Evolutionary conservation across 2,797 vertebrate species (phyloP).

Genomic region (Peromyscus attwateri): DNA sequence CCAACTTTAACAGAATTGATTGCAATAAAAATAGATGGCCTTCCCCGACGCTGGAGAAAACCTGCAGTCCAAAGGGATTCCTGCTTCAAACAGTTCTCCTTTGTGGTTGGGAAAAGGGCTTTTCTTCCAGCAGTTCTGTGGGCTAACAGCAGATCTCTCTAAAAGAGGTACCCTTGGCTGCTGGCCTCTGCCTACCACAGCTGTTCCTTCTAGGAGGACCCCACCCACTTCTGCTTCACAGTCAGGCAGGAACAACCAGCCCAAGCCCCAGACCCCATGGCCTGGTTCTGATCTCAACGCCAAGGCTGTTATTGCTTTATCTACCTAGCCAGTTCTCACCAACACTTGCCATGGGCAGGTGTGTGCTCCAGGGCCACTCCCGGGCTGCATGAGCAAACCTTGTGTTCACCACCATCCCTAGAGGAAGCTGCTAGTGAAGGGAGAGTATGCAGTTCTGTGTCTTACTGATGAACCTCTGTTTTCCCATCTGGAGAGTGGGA

Average conservation of each 20-base stretch:
- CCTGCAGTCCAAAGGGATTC: not conserved
- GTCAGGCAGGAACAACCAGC: accelerated
- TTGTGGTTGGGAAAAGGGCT: not conserved
- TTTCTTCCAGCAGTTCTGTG: not conserved
- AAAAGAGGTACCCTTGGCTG: not conserved
- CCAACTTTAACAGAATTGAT: conserved; percentile 54
- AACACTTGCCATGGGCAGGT: not conserved
- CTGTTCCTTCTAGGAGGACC: not conserved
- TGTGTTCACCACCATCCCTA: not conserved
- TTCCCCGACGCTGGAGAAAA: not conserved
- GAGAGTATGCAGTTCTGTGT: accelerated
- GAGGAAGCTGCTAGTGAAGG: not conserved
- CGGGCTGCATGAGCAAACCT: not conserved
- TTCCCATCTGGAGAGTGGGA: not conserved
- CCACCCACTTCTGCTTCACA: accelerated
- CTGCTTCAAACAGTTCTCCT: not conserved
- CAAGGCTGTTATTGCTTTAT: accelerated
- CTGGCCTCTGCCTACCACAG: accelerated
- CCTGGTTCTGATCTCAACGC: not conserved
- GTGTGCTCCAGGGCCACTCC: not conserved
- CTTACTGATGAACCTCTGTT: not conserved
- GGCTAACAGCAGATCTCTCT: accelerated
- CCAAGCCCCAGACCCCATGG: accelerated
- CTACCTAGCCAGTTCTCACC: accelerated
- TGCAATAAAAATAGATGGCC: conserved; percentile 56